Conservation (phyloP, 2,888 invertebrate species). For the Ormia ochracea region DNA sequence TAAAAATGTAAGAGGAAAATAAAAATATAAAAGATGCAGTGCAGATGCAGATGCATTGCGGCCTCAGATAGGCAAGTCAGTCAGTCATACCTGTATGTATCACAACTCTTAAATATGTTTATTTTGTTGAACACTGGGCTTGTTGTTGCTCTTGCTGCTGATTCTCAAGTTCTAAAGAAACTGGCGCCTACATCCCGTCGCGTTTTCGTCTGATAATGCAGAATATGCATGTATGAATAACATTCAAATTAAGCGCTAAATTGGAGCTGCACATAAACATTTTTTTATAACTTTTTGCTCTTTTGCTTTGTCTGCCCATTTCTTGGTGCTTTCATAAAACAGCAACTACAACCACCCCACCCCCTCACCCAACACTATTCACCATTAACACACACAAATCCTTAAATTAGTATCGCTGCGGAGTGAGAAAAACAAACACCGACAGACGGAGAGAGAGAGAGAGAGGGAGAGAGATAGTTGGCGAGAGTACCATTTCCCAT, state of each 20-base stretch:
- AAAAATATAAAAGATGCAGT: background rate
- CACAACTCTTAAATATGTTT: conserved; percentile 39
- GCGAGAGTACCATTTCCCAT: too few relatives aligned
- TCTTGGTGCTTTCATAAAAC: background rate
- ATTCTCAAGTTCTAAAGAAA: conserved; percentile 44
- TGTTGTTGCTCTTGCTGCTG: background rate
- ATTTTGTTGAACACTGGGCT: conserved; percentile 36
- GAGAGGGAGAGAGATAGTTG: too few relatives aligned
- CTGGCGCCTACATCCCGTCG: conserved; percentile 77
- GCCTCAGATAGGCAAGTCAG: too few relatives aligned
- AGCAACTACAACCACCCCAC: background rate
- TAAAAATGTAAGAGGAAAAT: conserved; percentile 8
- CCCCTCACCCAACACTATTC: background rate
- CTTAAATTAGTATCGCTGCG: conserved; percentile 20
- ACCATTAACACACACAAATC: background rate
- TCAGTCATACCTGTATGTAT: background rate
- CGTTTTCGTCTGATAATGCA: conserved; percentile 76
- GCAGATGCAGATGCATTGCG: conserved; percentile 54
- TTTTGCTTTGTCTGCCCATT: background rate
- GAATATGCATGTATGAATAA: conserved; percentile 66
- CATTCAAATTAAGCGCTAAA: conserved; percentile 69
- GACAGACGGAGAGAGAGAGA: too few relatives aligned
- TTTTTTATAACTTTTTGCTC: background rate
- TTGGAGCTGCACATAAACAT: conserved; percentile 58
- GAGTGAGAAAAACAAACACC: too few relatives aligned